phyloP scores from a whole-genome alignment of 2,113 vertebrate genomes.

The Lota lota region DNA sequence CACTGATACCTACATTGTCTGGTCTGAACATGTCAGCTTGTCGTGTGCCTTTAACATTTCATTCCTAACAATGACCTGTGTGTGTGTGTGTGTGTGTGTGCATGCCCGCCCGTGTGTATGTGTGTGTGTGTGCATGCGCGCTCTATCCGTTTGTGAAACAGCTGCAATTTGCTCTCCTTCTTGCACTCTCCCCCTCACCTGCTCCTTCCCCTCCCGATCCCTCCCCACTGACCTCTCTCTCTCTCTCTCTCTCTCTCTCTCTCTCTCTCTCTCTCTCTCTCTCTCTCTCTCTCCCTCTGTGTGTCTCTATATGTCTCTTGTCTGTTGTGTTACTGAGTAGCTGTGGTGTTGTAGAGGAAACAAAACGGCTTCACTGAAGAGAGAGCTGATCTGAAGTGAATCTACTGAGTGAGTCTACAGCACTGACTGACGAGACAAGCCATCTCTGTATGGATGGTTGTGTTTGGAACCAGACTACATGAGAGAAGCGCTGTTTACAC shows the following conservation, averaged over 20 bases:
- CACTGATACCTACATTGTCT: too few relatives aligned
- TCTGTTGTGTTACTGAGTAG: neutral
- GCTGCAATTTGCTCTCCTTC: conserved; percentile 21
- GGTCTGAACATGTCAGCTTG: too few relatives aligned
- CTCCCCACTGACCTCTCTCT: neutral
- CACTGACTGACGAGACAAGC: neutral
- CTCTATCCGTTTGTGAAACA: conserved; percentile 12
- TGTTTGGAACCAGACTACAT: neutral
- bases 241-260: neutral
- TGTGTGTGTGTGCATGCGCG: neutral
- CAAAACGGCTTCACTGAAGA: neutral
- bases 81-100: neutral
- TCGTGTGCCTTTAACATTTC: too few relatives aligned
- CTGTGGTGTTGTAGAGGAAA: neutral
- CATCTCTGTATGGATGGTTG: neutral
- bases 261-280: neutral
- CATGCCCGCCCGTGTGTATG: neutral
- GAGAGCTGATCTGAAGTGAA: neutral
- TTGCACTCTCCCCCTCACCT: neutral
- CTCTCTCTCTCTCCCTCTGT: neutral
- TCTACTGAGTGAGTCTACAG: neutral
- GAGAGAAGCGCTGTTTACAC: too few relatives aligned
- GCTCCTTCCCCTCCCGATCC: conserved; percentile 16
- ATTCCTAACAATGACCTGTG: neutral
- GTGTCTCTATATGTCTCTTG: neutral